Percentiles rank a stretch among this genome's conserved stretches.
Evolutionary conservation across 1,140 invertebrate genomes (phyloP).

Genomic region (Orius insidiosus): DNA sequence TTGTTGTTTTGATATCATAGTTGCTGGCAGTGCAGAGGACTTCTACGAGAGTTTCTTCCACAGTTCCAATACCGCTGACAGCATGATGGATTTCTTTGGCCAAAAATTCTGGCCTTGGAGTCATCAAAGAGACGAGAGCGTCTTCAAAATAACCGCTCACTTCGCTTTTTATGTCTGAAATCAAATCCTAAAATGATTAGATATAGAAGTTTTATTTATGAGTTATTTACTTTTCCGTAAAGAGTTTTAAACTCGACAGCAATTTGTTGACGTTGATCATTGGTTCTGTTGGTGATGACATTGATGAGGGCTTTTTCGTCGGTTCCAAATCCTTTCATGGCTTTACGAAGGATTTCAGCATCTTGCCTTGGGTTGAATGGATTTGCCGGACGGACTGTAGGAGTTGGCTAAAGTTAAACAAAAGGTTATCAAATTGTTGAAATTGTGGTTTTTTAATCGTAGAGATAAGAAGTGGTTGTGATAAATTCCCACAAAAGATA

Average conservation of each 20-base stretch:
- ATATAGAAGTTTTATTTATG: conserved; percentile 1
- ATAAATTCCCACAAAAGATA: too few relatives aligned
- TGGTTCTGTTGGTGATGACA: conserved; percentile 53
- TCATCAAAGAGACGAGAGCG: conserved; percentile 71
- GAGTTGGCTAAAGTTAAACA: conserved; percentile 36
- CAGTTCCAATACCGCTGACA: conserved; percentile 62
- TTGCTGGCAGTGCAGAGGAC: conserved; percentile 77
- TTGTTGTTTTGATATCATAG: conserved; percentile 65
- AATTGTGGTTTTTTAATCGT: too few relatives aligned
- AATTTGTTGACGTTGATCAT: conserved; percentile 59
- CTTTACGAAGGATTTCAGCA: conserved; percentile 61
- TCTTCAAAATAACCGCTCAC: conserved; percentile 81
- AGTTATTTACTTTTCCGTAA: conserved; percentile 54
- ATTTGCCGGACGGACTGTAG: conserved; percentile 40
- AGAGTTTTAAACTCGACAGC: conserved; percentile 53
- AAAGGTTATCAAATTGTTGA: too few relatives aligned
- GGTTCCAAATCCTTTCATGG: conserved; percentile 75
- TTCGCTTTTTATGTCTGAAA: conserved; percentile 80
- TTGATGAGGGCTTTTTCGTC: conserved; percentile 69
- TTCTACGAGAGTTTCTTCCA: conserved; percentile 75
- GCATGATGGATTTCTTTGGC: conserved; percentile 74
- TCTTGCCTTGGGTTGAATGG: conserved; percentile 51
- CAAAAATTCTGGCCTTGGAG: conserved; percentile 69
- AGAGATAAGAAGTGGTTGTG: too few relatives aligned
- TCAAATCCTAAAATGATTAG: conserved; percentile 49